A percentile compares a stretch with the other conserved stretches of the same genome.
Evolutionary conservation across 2,797 vertebrate genomes (phyloP).

Genomic region (Lepidocolaptes lacrymiger): DNA sequence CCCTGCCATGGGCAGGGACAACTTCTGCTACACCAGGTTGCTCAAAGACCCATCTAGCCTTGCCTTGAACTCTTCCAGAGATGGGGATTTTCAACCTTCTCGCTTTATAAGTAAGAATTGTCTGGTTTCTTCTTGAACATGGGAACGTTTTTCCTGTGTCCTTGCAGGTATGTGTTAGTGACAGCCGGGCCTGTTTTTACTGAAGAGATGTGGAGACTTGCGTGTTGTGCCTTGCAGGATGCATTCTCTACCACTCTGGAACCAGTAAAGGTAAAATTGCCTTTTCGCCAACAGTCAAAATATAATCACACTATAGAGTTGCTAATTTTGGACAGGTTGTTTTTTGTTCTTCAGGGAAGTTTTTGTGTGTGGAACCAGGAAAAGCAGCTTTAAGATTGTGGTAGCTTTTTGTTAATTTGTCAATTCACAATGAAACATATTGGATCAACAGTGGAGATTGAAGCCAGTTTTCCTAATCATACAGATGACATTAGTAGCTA

Average conservation of each 20-base stretch:
- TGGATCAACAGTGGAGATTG: not conserved
- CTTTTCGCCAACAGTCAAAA: not conserved
- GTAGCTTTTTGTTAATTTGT: not conserved
- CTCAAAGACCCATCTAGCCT: not conserved
- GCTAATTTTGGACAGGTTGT: not conserved
- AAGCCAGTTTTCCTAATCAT: not conserved
- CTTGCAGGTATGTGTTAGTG: constrained; percentile 90
- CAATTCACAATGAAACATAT: not conserved
- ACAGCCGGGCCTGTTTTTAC: constrained; percentile 95
- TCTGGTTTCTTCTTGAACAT: not conserved
- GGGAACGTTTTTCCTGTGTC: not conserved
- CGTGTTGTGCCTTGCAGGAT: constrained; percentile 94
- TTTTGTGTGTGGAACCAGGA: not conserved
- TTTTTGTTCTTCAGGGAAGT: not conserved
- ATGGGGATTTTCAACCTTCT: not conserved
- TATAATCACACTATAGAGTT: not conserved
- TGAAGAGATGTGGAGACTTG: constrained; percentile 97
- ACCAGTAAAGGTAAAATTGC: constrained; percentile 90
- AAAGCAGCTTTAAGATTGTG: not conserved
- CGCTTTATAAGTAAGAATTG: not conserved
- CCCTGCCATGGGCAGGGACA: not conserved
- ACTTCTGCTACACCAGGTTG: not conserved
- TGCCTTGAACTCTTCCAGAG: not conserved
- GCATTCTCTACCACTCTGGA: constrained; percentile 94
- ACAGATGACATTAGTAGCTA: not conserved